These are phyloP conservation scores for Metacarcinus magister DNA, from an alignment of 2,888 invertebrate genomes.

Conservation along the genomic window DNA sequence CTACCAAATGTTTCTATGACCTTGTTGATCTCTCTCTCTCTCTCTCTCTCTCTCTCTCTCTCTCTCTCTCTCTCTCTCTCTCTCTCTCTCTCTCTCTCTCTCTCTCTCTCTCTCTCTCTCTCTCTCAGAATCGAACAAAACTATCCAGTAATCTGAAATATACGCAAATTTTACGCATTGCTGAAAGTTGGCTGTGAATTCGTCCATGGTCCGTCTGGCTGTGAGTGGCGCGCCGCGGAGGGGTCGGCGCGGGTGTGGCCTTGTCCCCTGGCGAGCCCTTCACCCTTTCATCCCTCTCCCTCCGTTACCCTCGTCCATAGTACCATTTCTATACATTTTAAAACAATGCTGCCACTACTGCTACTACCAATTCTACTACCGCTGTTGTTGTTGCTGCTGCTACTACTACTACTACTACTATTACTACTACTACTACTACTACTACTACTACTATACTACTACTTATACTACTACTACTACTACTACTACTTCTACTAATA, in stretches of 20 bases:
- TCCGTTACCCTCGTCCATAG: neutral
- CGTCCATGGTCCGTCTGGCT: constrained; percentile 8
- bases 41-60: constrained; percentile 51
- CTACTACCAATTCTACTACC: neutral
- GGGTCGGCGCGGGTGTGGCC: constrained; percentile 40
- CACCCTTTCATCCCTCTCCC: constrained; percentile 29
- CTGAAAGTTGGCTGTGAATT: constrained; percentile 18
- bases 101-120: constrained; percentile 46
- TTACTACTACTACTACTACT: neutral
- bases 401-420: neutral
- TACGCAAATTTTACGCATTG: neutral
- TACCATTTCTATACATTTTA: constrained; percentile 32
- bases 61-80: constrained; percentile 53
- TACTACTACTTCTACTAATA: neutral
- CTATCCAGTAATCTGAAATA: constrained; percentile 14
- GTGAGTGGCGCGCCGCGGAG: neutral
- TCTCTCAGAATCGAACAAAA: neutral
- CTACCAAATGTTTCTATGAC: neutral
- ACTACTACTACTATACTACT: neutral
- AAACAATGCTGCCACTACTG: constrained; percentile 44
- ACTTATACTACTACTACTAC: neutral
- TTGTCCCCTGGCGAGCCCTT: neutral
- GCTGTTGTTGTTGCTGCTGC: neutral
- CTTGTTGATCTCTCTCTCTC: neutral
- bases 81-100: constrained; percentile 53